Evolutionary conservation across 2,888 invertebrate genomes (phyloP), one percentile per base, ranked within the genome.

Genomic region (Protula sp.): DNA sequence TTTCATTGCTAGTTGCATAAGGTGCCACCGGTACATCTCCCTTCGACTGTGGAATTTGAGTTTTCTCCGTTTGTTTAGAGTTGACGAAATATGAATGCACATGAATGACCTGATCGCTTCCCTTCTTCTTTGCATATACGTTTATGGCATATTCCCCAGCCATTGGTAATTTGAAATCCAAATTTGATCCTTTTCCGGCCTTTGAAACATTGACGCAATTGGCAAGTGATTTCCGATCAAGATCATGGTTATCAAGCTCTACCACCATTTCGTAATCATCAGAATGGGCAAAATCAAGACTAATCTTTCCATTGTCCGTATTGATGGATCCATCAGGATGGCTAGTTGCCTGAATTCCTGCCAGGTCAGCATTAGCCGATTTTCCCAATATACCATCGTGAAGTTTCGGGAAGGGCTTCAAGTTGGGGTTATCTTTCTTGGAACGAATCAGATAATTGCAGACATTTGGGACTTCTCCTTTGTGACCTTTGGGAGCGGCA

Each of bases 111-210:
- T 66, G 60, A 1, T 67, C 63, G 26, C 69, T 66, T 28, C 67
- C 69, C 57, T 72, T 74, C 54, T 67, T 61, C 57, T 69, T 67
- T 14, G 73, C 74, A 66, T 74, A 78, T 26, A 78, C 67, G 59
- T 77, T 77, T 29, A 75, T 62, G 3, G 76, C 73, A 61, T 76
- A 78, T 63, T 77, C 76, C 0, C 77, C 76, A 22, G 63, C 58
- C 1, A 69, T 67, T 0, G 75, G 74, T 62, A 78, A 67, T 51
- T 74, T 72, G 2, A 76, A 60, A 58, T 75, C 73, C 60, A 77
- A 75, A 3, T 64, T 62, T 70, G 75, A 74, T 31, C 68, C 66
- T 2, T 70, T 70, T 24, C 71, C 72, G 3, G 66, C 68, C 48
- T 70, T 66, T 9, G 60, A 64, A 3, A 68, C 67, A 9, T 64